Evolutionary conservation across 2,797 vertebrate genomes (phyloP).

Genomic region (Phrynocephalus guinanensis): DNA sequence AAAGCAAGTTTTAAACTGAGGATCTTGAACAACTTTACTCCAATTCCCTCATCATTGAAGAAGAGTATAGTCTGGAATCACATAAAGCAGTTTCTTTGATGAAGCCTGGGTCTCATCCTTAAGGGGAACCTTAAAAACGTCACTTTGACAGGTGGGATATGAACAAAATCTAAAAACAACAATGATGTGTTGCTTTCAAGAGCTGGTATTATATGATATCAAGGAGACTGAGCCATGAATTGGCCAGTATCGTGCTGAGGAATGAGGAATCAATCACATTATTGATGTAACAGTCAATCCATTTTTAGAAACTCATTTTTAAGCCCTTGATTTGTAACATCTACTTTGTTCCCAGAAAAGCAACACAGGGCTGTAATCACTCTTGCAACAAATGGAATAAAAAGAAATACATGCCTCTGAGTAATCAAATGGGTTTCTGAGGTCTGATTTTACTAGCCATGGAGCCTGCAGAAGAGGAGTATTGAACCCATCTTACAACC

Average conservation of each 20-base stretch:
- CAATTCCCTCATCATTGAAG: background rate
- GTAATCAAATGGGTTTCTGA: no score
- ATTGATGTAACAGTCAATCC: background rate
- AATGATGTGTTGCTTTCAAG: background rate
- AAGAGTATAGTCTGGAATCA: no score
- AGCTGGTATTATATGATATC: no score
- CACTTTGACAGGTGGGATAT: no score
- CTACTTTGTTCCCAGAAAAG: background rate
- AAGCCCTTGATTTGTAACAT: background rate
- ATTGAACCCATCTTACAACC: background rate
- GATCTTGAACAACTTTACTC: background rate
- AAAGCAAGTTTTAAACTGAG: background rate
- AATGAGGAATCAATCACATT: background rate
- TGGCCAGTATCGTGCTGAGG: background rate
- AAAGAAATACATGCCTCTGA: background rate
- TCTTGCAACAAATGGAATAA: background rate
- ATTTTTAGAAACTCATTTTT: background rate
- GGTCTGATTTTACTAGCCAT: background rate
- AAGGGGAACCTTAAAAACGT: background rate
- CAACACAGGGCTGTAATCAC: background rate
- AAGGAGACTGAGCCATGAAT: background rate
- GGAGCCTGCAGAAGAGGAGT: background rate
- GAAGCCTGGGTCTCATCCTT: background rate
- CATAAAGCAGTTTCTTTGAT: no score
- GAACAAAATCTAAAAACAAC: background rate